Evolutionary conservation across 2,888 invertebrate species (phyloP), one percentile per base, ranked within the genome.

Genomic region (Hemaris fuciformis): DNA sequence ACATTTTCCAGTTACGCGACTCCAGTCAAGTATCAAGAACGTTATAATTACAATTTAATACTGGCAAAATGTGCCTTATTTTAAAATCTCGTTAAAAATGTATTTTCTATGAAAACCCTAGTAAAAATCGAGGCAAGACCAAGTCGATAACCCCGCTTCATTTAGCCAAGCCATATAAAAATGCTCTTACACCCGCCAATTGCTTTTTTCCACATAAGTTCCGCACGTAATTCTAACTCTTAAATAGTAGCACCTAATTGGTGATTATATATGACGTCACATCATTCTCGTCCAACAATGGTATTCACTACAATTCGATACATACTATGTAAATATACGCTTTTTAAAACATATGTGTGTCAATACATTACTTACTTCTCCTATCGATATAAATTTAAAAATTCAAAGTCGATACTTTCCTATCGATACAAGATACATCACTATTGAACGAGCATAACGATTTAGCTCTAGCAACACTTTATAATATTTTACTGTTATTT

Each of bases 211-310:
- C 31, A 45, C 46, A 48, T 46, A 56, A 43, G 20, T 42, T 60
- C 38, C 41, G 18, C 43, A 53, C 53, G 41, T 62, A 57, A 62
- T 23, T 34, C 57, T 57, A 62, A 46, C 46, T 59, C 83, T 86
- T 88, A 88, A 81, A 75, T 84, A 84, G 79, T 89, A 90, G 90
- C 90, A 90, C 90, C 90, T 87, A 83, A 85, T 66, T 85, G 89
- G 88, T 89, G 88, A 80, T 69, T 59, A 65, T 66, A 43, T 60
- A 57, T 53, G 31, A 27, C 53, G 18, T 53, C 18, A 31, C 53
- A 7, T 31, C 53, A 18, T 27, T 8, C 31, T 27, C 53, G 53
- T 53, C 53, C 31, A 53, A 53, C 18, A 31, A 18, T 31, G 10
- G 53, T 8, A n/a, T n/a, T n/a, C n/a, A n/a, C 31, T n/a, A 1